Evolutionary conservation across 2,797 vertebrate species (phyloP), one percentile per base, ranked within the genome.

Genomic region (Centroberyx gerrardi): DNA sequence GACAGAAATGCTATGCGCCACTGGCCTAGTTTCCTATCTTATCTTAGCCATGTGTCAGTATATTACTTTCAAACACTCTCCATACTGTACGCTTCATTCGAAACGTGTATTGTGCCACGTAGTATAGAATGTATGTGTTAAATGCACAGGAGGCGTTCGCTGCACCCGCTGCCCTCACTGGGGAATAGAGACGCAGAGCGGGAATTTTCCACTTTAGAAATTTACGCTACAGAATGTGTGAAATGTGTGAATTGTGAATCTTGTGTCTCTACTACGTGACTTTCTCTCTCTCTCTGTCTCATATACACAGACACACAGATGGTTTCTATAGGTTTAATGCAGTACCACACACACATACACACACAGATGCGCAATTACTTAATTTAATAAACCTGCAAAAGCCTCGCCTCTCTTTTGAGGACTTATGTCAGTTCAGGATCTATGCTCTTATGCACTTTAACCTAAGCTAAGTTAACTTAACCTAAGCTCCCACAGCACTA

Each of bases 401-500:
- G 42, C 60, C 60, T 62, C 28, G 15, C 42, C 65, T 78, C 70
- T 72, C 64, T 56, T 65, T 58, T 64, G 72, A 76, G 77, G 74
- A 80, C 82, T 78, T 58, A 6, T 76, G 74, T 78, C 72, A 69
- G 69, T 58, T 74, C 69, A 51, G 68, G 68, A 31, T 55, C 76
- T 54, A 61, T 77, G 56, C 80, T 68, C 74, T 76, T 59, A 81
- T 87, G 74, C 77, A 61, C 84, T 84, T 77, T 83, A 81, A 84
- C 82, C 84, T 82, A 63, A 83, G 66, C 79, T 74, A 28, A 6
- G 75, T 84, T 81, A 74, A 78, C 53, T 40, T 33, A 0, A 3
- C 62, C 75, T 79, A 56, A 84, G 79, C 82, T 73, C 70, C 74
- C 13, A 7, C 81, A 3, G 62, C 33, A 14, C 62, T 12, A 2